Conservation (phyloP, 2,113 vertebrate species). For the Microcebus tavaratra region DNA sequence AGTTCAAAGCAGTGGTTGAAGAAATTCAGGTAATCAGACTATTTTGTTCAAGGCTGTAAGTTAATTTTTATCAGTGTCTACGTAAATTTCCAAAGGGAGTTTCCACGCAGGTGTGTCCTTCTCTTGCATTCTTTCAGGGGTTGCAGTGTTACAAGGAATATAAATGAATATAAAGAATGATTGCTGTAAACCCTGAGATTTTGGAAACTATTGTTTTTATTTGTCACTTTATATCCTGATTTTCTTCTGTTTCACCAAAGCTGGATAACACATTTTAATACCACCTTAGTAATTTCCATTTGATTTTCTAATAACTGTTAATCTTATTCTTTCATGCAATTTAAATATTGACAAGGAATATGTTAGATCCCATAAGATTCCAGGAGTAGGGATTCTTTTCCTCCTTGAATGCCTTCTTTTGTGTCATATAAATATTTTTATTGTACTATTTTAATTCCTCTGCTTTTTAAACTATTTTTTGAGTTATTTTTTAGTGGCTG, state of each 20-base stretch:
- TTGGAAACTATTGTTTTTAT: not conserved
- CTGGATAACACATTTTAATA: constrained; percentile 8
- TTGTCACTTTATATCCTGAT: not conserved
- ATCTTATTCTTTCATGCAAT: not conserved
- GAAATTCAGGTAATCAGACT: constrained; percentile 92
- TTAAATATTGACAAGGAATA: constrained; percentile 19
- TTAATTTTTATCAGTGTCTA: not conserved
- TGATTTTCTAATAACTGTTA: not conserved
- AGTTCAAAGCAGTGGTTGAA: constrained; percentile 94
- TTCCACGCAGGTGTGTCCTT: not conserved
- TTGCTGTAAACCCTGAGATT: not conserved
- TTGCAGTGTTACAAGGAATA: not conserved
- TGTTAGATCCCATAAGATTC: not conserved
- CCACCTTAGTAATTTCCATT: not conserved
- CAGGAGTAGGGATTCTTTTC: not conserved
- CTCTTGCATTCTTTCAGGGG: not conserved
- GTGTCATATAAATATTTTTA: not conserved
- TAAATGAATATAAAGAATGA: not conserved
- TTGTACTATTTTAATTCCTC: not conserved
- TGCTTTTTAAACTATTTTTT: not conserved
- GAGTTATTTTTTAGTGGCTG: not conserved
- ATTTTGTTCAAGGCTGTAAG: not conserved
- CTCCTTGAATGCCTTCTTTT: not conserved
- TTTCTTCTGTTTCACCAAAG: constrained; percentile 1
- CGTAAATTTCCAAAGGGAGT: not conserved